A percentile compares a stretch with the other conserved stretches of the same genome.
Conservation (phyloP, 2,888 invertebrate species). For the Rhamnusium bicolor region DNA sequence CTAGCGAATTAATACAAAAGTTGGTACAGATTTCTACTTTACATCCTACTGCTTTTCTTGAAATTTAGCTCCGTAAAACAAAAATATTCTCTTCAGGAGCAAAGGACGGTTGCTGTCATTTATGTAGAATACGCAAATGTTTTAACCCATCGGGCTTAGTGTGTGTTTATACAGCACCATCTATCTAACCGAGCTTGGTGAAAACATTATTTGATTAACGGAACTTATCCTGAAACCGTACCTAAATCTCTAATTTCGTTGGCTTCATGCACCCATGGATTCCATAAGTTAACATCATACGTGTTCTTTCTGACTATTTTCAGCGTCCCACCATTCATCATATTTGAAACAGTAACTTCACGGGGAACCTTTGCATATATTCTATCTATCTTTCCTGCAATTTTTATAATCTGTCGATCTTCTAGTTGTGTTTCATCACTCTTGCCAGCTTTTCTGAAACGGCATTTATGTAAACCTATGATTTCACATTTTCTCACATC, state of each 20-base stretch:
- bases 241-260: conserved; percentile 93
- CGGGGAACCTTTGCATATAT: conserved; percentile 94
- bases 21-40: too few relatives aligned
- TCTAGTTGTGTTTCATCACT: not conserved
- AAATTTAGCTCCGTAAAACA: too few relatives aligned
- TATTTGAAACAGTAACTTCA: conserved; percentile 93
- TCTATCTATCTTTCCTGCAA: conserved; percentile 94
- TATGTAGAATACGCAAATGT: too few relatives aligned
- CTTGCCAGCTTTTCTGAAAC: conserved; percentile 78
- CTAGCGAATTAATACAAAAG: too few relatives aligned
- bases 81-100: too few relatives aligned
- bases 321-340: conserved; percentile 93
- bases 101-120: too few relatives aligned
- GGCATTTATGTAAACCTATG: conserved; percentile 90
- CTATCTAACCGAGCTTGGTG: too few relatives aligned
- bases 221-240: too few relatives aligned
- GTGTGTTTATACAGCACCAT: too few relatives aligned
- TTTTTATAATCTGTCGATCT: conserved; percentile 89
- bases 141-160: too few relatives aligned
- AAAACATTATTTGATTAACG: too few relatives aligned
- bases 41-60: too few relatives aligned
- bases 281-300: conserved; percentile 97
- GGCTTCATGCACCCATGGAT: conserved; percentile 95
- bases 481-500: conserved; percentile 94
- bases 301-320: conserved; percentile 95